Evolutionary conservation across 1,140 invertebrate genomes (phyloP), one percentile per base, ranked within the genome.

Genomic region (Ceratoteleas bidentatus): DNA sequence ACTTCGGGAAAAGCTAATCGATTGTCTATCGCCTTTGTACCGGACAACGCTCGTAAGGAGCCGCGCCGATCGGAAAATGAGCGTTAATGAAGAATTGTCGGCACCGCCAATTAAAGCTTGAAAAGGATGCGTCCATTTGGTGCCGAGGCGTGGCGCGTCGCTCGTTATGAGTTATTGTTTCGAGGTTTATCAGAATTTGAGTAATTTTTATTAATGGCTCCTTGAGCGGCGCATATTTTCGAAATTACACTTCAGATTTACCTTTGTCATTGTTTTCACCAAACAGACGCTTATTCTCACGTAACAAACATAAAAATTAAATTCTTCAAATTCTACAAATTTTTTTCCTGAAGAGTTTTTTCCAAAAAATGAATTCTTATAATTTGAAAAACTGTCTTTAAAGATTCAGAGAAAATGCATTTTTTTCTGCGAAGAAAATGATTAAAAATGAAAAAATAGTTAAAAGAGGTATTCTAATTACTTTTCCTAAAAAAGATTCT

Each of bases 101-200:
- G 62, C 70, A 56, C 56, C 62, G 85, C 81, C 87, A 68, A 75
- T 76, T 64, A 62, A 16, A 16, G 9, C 45, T 81, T 83, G 58
- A 81, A 83, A 88, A 84, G 78, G 79, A 86, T 83, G 76, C 83
- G 53, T 84, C 60, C 78, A 49, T 54, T 81, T 66, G 5, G 2
- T 38, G 52, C 13, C 32, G 54, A 87, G 87, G 87, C 78, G 86
- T 82, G 87, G 86, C 84, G 58, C 81, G 72, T 75, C 84, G 82
- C 56, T 86, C 76, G 76, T 69, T 78, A 64, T 53, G 53, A 52
- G 15, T 52, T 49, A 79, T 72, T 66, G 53, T 58, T 15, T 2
- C 24, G 15, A 61, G 52, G 72, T 77, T 77, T 50, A 70, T 53
- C 54, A 72, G 38, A 32, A 72, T 80, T 80, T 62, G 56, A 57